These are phyloP conservation scores for Sebastes oblongus DNA, from an alignment of 2,797 vertebrate genomes.

Conservation along the genomic window DNA sequence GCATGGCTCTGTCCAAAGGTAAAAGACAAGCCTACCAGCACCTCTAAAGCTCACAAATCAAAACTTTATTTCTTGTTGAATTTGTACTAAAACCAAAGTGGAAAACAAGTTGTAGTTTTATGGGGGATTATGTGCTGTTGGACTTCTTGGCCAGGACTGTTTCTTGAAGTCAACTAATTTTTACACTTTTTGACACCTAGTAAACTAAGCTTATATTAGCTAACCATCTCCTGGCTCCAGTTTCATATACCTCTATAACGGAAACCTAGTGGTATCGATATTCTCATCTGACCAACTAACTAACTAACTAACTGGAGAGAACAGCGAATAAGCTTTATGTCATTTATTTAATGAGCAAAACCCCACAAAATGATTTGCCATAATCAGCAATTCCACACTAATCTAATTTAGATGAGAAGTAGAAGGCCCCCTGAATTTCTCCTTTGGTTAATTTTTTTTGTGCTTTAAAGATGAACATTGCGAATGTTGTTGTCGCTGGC, in stretches of 20 bases:
- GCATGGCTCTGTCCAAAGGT: neutral
- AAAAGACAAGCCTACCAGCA: too few species aligned
- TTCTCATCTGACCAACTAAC: neutral
- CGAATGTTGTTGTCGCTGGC: neutral
- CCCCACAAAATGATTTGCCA: neutral
- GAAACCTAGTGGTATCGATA: neutral
- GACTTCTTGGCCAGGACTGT: too few species aligned
- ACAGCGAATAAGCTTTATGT: neutral
- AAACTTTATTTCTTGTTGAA: too few species aligned
- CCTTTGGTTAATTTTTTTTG: neutral
- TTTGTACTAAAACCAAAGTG: too few species aligned
- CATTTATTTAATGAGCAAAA: neutral
- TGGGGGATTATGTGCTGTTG: too few species aligned
- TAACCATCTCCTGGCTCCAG: neutral
- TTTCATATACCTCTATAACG: neutral
- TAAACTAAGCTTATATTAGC: neutral
- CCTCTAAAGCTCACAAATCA: too few species aligned
- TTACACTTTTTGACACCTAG: neutral
- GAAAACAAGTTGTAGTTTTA: too few species aligned
- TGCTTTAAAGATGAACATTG: slow-evolving; percentile 4
- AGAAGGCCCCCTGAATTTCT: neutral
- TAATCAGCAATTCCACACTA: neutral
- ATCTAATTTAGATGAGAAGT: neutral
- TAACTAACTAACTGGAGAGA: neutral
- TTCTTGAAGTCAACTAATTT: neutral